Conservation (phyloP, 2,113 vertebrate species). For the Psilopsiagon aurifrons region DNA sequence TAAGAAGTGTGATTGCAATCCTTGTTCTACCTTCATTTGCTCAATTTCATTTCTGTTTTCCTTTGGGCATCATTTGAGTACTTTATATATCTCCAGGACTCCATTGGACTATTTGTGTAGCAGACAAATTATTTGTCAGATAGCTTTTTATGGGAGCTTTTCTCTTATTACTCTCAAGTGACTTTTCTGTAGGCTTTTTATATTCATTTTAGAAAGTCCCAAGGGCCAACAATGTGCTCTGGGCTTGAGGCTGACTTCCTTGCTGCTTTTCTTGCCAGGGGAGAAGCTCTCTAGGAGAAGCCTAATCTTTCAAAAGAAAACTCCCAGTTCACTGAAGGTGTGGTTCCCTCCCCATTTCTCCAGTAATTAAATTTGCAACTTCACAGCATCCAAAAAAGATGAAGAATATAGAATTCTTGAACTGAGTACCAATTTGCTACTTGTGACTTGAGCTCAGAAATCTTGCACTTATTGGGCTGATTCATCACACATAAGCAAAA, state of each 20-base stretch:
- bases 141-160: neutral
- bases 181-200: neutral
- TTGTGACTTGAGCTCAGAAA: neutral
- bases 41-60: neutral
- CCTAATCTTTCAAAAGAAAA: neutral
- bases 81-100: neutral
- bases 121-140: neutral
- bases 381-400: neutral
- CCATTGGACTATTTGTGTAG: neutral
- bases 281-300: neutral
- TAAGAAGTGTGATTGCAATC: neutral
- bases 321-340: neutral
- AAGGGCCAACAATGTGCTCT: neutral
- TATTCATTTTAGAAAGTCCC: neutral
- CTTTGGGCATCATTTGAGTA: neutral
- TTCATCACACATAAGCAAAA: neutral
- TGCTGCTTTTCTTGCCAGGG: neutral
- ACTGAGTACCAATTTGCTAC: neutral
- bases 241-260: neutral
- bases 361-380: neutral
- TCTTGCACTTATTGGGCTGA: neutral
- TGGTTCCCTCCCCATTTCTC: neutral
- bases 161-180: neutral
- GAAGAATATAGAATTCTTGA: neutral
- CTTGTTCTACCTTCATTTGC: neutral